Conservation (phyloP, 2,888 invertebrate genomes). For the Volucella inflata region DNA sequence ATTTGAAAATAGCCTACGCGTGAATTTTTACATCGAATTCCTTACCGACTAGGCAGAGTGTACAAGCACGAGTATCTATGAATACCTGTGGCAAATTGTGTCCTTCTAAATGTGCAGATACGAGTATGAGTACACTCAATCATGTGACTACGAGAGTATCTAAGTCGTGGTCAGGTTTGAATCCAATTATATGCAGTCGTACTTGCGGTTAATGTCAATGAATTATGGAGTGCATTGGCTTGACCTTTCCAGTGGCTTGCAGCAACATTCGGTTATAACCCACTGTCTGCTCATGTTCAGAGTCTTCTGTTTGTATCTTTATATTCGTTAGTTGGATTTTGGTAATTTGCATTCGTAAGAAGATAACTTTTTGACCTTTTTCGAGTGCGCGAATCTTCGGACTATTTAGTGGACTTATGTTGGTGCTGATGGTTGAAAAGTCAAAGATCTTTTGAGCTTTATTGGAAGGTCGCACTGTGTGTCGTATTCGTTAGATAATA, state of each 20-base stretch:
- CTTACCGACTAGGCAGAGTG: not conserved
- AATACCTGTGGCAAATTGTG: no score
- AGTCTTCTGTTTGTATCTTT: not conserved
- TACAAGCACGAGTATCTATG: no score
- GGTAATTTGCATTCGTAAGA: conserved; percentile 46
- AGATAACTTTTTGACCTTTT: conserved; percentile 59
- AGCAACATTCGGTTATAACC: not conserved
- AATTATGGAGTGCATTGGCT: conserved; percentile 65
- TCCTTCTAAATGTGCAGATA: no score
- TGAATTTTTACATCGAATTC: conserved; percentile 28
- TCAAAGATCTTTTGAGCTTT: conserved; percentile 60
- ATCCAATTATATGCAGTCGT: conserved; percentile 29
- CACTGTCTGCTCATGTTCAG: not conserved
- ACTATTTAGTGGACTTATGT: conserved; percentile 26
- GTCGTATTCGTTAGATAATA: conserved; percentile 35
- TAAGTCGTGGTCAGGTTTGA: not conserved
- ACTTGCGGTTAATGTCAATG: conserved; percentile 48
- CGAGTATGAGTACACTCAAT: no score
- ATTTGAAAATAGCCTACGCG: conserved; percentile 30
- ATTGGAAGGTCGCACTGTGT: conserved; percentile 45
- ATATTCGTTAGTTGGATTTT: not conserved
- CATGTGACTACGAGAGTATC: no score
- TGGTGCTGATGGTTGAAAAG: conserved; percentile 41
- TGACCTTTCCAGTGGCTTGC: conserved; percentile 40
- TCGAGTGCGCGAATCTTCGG: not conserved